Base-by-base conservation (phyloP, 2,888 invertebrate genomes). In the Byasa hedistus region DNA sequence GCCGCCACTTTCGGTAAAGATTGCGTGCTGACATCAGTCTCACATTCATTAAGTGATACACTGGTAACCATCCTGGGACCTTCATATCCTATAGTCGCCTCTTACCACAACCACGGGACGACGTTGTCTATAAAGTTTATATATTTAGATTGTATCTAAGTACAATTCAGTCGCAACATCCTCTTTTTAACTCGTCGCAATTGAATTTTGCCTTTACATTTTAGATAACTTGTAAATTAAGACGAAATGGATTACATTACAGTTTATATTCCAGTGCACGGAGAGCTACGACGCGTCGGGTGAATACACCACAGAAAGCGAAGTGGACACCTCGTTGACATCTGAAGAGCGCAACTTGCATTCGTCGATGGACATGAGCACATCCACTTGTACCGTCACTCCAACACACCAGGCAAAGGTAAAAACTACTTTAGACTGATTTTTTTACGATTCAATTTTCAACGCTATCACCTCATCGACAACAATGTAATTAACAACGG, bases 251-350 rank as follows among this genome's bases (percentile, higher is more conserved):
- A 17, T 61, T 24, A 44, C 27, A 1, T 36, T 61, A 39, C 32
- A 63, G 54, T 65, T 51, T 24, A 27, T 59, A 61, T 78, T 80
- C n/a, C 87, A 94, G 91, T 93, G 94, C 59, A 92, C 94, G 65
- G 95, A 96, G 81, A 96, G 95, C 84, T 97, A 97, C 83, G 97
- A 97, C 81, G 97, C 97, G 0, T 97, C 97, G 68, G 96, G 97
- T 19, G 97, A 97, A 86, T 97, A 96, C 73, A 97, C 97, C 56
- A 95, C 95, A 10, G 95, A 95, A 79, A 94, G 94, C 60, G 94
- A 94, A 79, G 92, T 94, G 61, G 95, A 95, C 70, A 94, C 94
- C 60, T 96, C 96, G 0, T 93, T 95, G 70, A 94, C 95, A 0
- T 96, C 96, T 0, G 96, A 96, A 77, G 96, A 96, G 75, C 89